phyloP scores from a whole-genome alignment of 1,140 invertebrate species.

The Colletes gigas region DNA sequence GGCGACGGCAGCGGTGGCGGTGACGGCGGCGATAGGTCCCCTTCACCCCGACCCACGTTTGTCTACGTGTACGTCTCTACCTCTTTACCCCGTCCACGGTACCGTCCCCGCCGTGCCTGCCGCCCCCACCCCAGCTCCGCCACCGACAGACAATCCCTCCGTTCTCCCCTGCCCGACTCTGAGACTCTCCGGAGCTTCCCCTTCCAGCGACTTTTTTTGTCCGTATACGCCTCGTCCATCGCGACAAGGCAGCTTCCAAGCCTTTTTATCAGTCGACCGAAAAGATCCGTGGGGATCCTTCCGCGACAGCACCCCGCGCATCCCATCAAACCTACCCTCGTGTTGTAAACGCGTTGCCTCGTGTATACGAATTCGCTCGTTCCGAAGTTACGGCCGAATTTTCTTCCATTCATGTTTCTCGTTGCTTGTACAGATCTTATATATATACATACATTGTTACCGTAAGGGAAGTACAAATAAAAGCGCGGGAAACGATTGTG shows the following conservation, averaged over 20 bases:
- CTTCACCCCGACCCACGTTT: slow-evolving; percentile 73
- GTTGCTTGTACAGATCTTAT: background rate
- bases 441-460: background rate
- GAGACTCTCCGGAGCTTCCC: slow-evolving; percentile 64
- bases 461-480: background rate
- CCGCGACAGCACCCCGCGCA: slow-evolving; percentile 41
- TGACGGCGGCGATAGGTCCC: slow-evolving; percentile 59
- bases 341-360: slow-evolving; percentile 29
- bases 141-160: slow-evolving; percentile 49
- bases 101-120: slow-evolving; percentile 47
- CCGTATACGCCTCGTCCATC: slow-evolving; percentile 67
- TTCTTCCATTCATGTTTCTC: background rate
- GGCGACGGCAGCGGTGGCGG: slow-evolving; percentile 24
- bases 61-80: slow-evolving; percentile 51
- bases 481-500: slow-evolving; percentile 29
- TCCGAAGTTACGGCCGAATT: slow-evolving; percentile 29
- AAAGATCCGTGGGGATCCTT: slow-evolving; percentile 68
- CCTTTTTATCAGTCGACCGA: slow-evolving; percentile 75
- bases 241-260: slow-evolving; percentile 67
- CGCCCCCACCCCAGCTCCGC: slow-evolving; percentile 42
- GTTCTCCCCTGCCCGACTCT: slow-evolving; percentile 43
- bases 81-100: slow-evolving; percentile 53
- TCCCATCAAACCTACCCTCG: slow-evolving; percentile 47
- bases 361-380: slow-evolving; percentile 11
- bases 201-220: slow-evolving; percentile 71